Evolutionary conservation across 2,113 vertebrate genomes (phyloP).

Genomic region (Antennarius striatus): DNA sequence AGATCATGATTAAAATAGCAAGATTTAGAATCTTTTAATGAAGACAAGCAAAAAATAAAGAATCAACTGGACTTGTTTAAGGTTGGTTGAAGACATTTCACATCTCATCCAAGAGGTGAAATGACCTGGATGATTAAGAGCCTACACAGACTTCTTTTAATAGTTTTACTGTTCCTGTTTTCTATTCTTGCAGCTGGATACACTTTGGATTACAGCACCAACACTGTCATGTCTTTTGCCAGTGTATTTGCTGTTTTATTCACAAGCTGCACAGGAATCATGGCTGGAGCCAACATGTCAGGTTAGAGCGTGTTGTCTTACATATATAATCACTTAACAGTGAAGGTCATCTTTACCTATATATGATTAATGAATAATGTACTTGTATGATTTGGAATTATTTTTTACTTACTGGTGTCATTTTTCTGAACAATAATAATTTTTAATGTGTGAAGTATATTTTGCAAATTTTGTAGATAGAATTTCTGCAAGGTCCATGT

Average conservation of each 20-base stretch:
- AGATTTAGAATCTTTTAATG: not conserved
- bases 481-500: no score
- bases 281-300: slow-evolving; percentile 95
- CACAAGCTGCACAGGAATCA: slow-evolving; percentile 93
- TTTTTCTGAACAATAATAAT: no score
- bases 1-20: no score
- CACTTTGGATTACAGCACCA: slow-evolving; percentile 88
- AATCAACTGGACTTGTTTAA: no score
- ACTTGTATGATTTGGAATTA: no score
- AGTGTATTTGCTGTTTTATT: slow-evolving; percentile 90
- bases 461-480: no score
- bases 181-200: slow-evolving; percentile 78
- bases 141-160: not conserved
- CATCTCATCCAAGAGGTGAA: no score
- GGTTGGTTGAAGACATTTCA: no score
- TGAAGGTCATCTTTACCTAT: not conserved
- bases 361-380: not conserved
- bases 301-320: slow-evolving; percentile 72
- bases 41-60: no score
- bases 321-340: not conserved
- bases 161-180: not conserved
- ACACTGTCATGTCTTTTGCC: slow-evolving; percentile 86
- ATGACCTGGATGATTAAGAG: no score
- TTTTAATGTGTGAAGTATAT: no score
- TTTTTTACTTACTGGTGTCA: no score